These are phyloP conservation scores for Magallana ariakensis DNA, from an alignment of 1,140 invertebrate species.

Conservation along the genomic window DNA sequence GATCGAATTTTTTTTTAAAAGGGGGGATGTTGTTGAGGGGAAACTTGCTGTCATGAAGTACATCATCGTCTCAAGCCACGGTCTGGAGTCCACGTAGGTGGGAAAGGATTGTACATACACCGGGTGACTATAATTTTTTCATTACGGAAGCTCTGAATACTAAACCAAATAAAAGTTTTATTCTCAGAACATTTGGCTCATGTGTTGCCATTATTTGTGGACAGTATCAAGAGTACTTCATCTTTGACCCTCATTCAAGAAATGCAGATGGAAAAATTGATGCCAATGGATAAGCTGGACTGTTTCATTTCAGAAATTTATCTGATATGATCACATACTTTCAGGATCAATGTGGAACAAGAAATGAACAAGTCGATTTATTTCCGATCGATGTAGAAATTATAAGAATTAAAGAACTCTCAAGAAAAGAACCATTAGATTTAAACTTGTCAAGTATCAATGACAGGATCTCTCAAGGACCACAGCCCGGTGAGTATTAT, in stretches of 20 bases:
- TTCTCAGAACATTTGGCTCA: slow-evolving; percentile 6
- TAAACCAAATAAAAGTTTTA: slow-evolving; percentile 4
- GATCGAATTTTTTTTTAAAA: too few species aligned
- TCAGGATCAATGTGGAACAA: background rate
- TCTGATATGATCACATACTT: background rate
- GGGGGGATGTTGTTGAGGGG: too few species aligned
- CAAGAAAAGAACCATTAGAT: too few species aligned
- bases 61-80: too few species aligned
- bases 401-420: too few species aligned
- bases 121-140: background rate
- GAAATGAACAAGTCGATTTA: slow-evolving; percentile 11
- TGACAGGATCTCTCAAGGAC: too few species aligned
- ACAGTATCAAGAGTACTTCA: background rate
- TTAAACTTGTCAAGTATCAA: too few species aligned
- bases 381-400: background rate
- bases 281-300: background rate
- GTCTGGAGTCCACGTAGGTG: too few species aligned
- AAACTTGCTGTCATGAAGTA: too few species aligned
- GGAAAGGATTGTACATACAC: too few species aligned
- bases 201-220: background rate
- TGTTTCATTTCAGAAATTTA: background rate
- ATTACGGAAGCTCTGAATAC: background rate
- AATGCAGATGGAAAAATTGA: background rate
- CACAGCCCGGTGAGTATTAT: too few species aligned
- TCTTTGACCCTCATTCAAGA: background rate